phyloP scores from a whole-genome alignment of 2,888 invertebrate species.

The Holacanthella duospinosa region DNA sequence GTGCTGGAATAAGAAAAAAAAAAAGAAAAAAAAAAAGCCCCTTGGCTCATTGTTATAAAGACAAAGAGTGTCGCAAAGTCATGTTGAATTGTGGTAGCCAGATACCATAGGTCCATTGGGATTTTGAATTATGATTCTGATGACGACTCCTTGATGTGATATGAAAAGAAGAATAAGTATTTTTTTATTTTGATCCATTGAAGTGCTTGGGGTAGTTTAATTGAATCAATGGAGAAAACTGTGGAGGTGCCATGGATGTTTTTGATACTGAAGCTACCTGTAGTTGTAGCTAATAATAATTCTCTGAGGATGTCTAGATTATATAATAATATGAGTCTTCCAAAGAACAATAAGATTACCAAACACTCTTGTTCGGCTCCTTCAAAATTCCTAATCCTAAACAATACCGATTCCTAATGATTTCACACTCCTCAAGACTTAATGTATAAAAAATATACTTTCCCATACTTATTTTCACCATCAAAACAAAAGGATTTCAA shows the following conservation, averaged over 20 bases:
- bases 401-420: slow-evolving; percentile 29
- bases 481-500: slow-evolving; percentile 23
- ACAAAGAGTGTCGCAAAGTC: slow-evolving; percentile 19
- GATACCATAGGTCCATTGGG: background rate
- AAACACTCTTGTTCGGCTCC: background rate
- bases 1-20: too few species aligned
- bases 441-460: slow-evolving; percentile 19
- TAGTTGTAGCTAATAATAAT: background rate
- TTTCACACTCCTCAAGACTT: slow-evolving; percentile 12
- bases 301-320: background rate
- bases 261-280: background rate
- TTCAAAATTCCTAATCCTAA: background rate
- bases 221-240: slow-evolving; percentile 13
- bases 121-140: background rate
- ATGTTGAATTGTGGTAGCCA: slow-evolving; percentile 19
- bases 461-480: slow-evolving; percentile 26
- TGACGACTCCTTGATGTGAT: background rate
- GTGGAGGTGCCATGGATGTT: background rate
- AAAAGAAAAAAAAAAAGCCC: too few species aligned
- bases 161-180: background rate
- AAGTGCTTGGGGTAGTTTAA: slow-evolving; percentile 13
- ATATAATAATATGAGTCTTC: background rate
- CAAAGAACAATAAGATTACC: slow-evolving; percentile 1
- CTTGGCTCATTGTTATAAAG: slow-evolving; percentile 9
- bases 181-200: background rate